phyloP scores from a whole-genome alignment of 1,140 invertebrate genomes.

The Penaeus vannamei region DNA sequence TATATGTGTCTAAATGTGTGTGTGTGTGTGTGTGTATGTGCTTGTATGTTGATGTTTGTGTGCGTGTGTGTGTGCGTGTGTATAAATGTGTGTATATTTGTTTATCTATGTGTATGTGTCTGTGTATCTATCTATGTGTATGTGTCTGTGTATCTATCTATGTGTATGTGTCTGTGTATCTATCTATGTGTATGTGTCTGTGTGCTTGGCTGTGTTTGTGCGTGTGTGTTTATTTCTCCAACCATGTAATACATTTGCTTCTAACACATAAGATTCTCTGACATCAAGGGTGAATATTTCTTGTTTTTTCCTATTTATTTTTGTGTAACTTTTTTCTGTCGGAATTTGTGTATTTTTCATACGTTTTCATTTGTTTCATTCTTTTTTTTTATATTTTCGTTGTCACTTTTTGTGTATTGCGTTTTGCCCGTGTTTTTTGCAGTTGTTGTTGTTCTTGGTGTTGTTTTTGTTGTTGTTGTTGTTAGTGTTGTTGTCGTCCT shows the following conservation, averaged over 20 bases:
- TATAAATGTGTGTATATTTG: background rate
- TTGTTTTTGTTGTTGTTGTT: no score
- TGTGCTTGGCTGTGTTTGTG: background rate
- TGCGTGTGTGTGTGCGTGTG: background rate
- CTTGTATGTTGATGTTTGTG: background rate
- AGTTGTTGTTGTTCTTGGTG: no score
- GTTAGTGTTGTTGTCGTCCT: no score
- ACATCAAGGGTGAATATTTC: background rate
- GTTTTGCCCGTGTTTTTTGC: no score
- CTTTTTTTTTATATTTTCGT: background rate
- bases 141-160: no score
- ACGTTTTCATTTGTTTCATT: background rate
- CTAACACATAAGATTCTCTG: background rate
- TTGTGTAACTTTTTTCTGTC: background rate
- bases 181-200: background rate
- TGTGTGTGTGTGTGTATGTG: background rate
- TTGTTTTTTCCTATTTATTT: background rate
- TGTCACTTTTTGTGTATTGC: background rate
- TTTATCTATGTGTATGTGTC: background rate
- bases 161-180: background rate
- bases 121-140: background rate
- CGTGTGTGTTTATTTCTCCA: background rate
- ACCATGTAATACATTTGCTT: background rate
- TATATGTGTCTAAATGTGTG: background rate
- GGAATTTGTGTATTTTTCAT: background rate